phyloP scores from a whole-genome alignment of 2,888 invertebrate species.

The Mactromeris polynyma region DNA sequence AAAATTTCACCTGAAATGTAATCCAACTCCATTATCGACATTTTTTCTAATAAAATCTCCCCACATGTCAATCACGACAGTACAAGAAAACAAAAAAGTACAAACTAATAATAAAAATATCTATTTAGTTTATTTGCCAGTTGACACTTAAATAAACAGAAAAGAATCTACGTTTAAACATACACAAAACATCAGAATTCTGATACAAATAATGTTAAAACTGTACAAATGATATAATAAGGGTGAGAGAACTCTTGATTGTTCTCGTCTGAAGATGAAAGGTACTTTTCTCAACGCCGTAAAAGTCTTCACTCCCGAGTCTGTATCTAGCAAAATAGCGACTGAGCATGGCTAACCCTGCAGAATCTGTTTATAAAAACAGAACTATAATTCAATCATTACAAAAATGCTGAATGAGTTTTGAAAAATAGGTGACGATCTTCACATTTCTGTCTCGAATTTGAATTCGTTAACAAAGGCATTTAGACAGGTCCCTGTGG shows the following conservation, averaged over 20 bases:
- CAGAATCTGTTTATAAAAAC: neutral
- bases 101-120: constrained; percentile 48
- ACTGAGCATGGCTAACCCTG: neutral
- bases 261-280: neutral
- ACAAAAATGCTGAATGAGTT: neutral
- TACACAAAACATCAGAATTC: constrained; percentile 27
- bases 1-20: too few species aligned
- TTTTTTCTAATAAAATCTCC: too few species aligned
- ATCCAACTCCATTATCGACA: too few species aligned
- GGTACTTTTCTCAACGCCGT: neutral
- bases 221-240: constrained; percentile 39
- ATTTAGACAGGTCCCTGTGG: neutral
- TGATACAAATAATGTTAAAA: constrained; percentile 42
- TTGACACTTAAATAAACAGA: constrained; percentile 49
- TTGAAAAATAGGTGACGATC: neutral
- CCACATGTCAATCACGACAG: too few species aligned
- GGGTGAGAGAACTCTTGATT: neutral
- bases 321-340: neutral
- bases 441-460: neutral
- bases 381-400: neutral
- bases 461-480: neutral
- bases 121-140: constrained; percentile 61
- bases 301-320: neutral
- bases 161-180: constrained; percentile 38
- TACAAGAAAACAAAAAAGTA: neutral